Evolutionary conservation across 2,113 vertebrate species (phyloP).

Genomic region (Anolis carolinensis): DNA sequence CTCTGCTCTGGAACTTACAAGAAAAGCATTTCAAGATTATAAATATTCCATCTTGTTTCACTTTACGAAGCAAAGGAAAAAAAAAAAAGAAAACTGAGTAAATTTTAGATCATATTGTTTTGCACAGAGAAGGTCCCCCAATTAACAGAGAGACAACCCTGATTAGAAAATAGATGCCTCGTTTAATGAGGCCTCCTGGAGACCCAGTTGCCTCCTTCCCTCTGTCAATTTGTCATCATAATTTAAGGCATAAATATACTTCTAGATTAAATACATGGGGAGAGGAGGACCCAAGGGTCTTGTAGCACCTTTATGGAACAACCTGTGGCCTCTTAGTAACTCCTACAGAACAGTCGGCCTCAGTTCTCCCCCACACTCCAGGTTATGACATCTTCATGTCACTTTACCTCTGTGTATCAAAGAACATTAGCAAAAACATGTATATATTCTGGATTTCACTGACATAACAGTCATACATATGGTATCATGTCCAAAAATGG

Average conservation of each 20-base stretch:
- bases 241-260: constrained; percentile 57
- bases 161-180: not conserved
- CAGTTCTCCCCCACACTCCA: not conserved
- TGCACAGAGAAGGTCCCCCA: not conserved
- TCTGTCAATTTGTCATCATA: constrained; percentile 33
- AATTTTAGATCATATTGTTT: constrained; percentile 1
- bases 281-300: not conserved
- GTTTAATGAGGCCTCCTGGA: not conserved
- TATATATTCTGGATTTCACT: not conserved
- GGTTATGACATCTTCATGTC: too few species aligned
- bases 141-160: constrained; percentile 15
- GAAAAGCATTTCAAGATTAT: constrained; percentile 12
- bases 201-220: not conserved
- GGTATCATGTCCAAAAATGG: not conserved
- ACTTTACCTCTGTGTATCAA: not conserved
- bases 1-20: not conserved
- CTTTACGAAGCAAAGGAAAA: not conserved
- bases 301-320: not conserved
- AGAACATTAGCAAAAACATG: not conserved
- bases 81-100: not conserved
- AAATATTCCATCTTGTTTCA: constrained; percentile 1
- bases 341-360: not conserved
- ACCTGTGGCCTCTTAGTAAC: not conserved
- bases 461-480: not conserved
- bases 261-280: constrained; percentile 40